Evolutionary conservation across 2,113 vertebrate genomes (phyloP).

Genomic region (Toxotes chatareus): DNA sequence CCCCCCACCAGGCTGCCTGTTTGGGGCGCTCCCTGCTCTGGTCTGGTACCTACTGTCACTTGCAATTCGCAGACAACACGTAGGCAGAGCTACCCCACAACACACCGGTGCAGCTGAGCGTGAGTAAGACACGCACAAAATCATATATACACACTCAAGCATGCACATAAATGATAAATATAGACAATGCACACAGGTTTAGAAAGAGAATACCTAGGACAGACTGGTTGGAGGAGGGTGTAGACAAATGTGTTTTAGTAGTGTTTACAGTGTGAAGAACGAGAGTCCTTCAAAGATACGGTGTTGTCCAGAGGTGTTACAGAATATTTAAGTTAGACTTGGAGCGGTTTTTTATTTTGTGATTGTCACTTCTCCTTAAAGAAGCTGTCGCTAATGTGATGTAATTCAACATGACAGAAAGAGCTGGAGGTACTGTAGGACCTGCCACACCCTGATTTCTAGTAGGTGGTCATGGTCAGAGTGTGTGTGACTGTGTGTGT

Average conservation of each 20-base stretch:
- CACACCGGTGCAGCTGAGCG: conserved; percentile 57
- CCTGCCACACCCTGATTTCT: conserved; percentile 21
- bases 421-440: conserved; percentile 13
- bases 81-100: conserved; percentile 24
- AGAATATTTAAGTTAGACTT: neutral
- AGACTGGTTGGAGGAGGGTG: neutral
- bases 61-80: conserved; percentile 37
- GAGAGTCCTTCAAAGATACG: neutral
- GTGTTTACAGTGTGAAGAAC: neutral
- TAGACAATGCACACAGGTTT: neutral
- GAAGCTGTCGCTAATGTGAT: conserved; percentile 9
- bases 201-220: conserved; percentile 18
- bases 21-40: conserved; percentile 48
- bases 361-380: conserved; percentile 4
- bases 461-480: neutral
- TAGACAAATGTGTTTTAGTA: conserved; percentile 13
- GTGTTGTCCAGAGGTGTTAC: neutral
- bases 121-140: conserved; percentile 22
- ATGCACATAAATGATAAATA: conserved; percentile 11
- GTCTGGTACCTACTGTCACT: conserved; percentile 67
- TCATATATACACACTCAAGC: conserved; percentile 8
- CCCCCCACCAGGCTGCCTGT: conserved; percentile 46
- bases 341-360: neutral
- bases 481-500: conserved; percentile 6
- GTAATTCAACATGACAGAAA: conserved; percentile 24